phyloP scores from a whole-genome alignment of 2,888 invertebrate genomes.

The Gisinianus flammeolus region DNA sequence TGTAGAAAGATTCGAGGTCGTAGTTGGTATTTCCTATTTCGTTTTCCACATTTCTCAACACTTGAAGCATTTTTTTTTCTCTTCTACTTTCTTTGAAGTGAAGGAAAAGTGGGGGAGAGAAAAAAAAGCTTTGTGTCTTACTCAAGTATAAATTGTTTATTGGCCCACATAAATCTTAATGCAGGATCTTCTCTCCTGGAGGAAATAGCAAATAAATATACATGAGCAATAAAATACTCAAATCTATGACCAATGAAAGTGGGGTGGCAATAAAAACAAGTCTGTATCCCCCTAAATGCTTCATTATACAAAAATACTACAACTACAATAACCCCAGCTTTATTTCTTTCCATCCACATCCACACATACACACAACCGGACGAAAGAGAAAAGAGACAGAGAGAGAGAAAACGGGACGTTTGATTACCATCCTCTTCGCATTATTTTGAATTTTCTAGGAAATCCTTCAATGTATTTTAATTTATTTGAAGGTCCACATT shows the following conservation, averaged over 20 bases:
- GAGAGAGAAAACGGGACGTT: too few relatives aligned
- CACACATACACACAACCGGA: too few relatives aligned
- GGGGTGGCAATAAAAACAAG: too few relatives aligned
- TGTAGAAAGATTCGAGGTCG: too few relatives aligned
- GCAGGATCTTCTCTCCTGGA: background rate
- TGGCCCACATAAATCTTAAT: constrained; percentile 17
- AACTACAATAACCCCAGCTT: too few relatives aligned
- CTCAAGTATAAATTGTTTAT: constrained; percentile 2
- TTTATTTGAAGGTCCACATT: background rate
- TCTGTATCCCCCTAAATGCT: too few relatives aligned
- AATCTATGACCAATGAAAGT: background rate
- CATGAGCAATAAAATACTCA: constrained; percentile 1
- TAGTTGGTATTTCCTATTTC: too few relatives aligned
- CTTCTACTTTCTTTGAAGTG: background rate
- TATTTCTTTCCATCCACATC: background rate
- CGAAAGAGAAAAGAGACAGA: background rate
- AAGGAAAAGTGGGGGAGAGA: background rate
- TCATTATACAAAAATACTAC: too few relatives aligned
- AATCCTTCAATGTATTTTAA: background rate
- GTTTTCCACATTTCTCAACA: too few relatives aligned
- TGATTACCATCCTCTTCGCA: background rate
- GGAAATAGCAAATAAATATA: constrained; percentile 13
- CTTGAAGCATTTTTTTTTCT: too few relatives aligned
- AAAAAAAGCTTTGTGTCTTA: constrained; percentile 10
- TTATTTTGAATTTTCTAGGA: background rate